Evolutionary conservation across 2,888 invertebrate species (phyloP).

Genomic region (Andrena praecox): DNA sequence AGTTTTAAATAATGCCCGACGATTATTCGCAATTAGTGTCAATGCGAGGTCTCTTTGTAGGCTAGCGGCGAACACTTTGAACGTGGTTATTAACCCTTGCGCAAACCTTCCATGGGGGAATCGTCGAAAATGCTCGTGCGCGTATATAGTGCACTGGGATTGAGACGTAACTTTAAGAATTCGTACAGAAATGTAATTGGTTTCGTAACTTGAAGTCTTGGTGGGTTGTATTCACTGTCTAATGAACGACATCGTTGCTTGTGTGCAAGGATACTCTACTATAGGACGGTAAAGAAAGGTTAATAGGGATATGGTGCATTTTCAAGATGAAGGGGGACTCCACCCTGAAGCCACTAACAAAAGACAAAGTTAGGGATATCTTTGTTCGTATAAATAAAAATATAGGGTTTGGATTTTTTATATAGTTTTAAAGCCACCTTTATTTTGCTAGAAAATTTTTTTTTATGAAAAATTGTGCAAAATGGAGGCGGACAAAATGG

Average conservation of each 20-base stretch:
- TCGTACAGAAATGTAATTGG: neutral
- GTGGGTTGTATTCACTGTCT: neutral
- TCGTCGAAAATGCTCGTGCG: slow-evolving; percentile 11
- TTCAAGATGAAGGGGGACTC: too few species aligned
- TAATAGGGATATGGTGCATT: neutral
- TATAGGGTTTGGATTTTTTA: too few species aligned
- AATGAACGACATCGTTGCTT: neutral
- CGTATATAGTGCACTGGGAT: slow-evolving; percentile 4
- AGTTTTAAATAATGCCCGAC: slow-evolving; percentile 38
- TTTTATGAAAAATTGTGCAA: too few species aligned
- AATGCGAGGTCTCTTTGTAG: neutral
- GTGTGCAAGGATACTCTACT: neutral
- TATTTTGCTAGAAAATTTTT: too few species aligned
- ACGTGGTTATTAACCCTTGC: slow-evolving; percentile 21
- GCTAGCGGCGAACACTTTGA: neutral
- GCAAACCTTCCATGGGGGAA: slow-evolving; percentile 5
- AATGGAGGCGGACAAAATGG: too few species aligned
- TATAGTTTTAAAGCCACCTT: too few species aligned
- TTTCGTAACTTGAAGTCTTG: slow-evolving; percentile 6
- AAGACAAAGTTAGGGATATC: too few species aligned
- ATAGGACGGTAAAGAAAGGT: neutral
- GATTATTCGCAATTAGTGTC: slow-evolving; percentile 43
- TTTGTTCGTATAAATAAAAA: too few species aligned
- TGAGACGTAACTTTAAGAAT: slow-evolving; percentile 1
- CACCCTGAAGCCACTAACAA: too few species aligned